Percentiles rank a stretch among this genome's conserved stretches.
These are phyloP conservation scores for Tachysurus vachellii DNA, from an alignment of 2,113 vertebrate genomes.

Conservation along the genomic window DNA sequence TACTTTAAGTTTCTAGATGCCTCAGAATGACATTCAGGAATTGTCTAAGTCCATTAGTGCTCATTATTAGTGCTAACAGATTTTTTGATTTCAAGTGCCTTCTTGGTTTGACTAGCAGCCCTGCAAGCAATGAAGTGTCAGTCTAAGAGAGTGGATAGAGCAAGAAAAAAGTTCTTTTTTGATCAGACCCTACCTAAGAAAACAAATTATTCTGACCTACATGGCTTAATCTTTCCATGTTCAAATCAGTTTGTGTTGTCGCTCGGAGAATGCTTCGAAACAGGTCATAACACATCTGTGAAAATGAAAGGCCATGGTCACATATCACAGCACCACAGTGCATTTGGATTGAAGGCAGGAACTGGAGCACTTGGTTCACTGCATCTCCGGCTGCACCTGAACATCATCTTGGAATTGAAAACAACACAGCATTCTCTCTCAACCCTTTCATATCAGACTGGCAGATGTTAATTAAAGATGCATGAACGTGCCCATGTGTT, in stretches of 20 bases:
- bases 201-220: constrained; percentile 41
- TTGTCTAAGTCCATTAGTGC: neutral
- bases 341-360: neutral
- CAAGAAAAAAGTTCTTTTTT: neutral
- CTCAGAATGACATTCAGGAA: neutral
- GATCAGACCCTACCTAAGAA: constrained; percentile 17
- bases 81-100: neutral
- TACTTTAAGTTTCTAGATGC: neutral
- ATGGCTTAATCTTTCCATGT: constrained; percentile 41
- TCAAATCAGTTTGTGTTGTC: constrained; percentile 42
- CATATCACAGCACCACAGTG: neutral
- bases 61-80: neutral
- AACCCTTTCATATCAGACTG: neutral
- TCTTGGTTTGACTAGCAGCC: neutral
- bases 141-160: neutral
- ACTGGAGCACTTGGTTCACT: neutral
- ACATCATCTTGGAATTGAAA: neutral
- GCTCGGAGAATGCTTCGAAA: constrained; percentile 6
- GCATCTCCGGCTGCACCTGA: neutral
- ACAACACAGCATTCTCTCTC: neutral
- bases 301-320: constrained; percentile 14
- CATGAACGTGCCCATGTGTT: neutral
- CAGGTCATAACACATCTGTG: constrained; percentile 1
- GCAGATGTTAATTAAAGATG: neutral
- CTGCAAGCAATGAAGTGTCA: neutral